Evolutionary conservation across 2,888 invertebrate genomes (phyloP), one percentile per base, ranked within the genome.

Genomic region (Cheilosia pagana): DNA sequence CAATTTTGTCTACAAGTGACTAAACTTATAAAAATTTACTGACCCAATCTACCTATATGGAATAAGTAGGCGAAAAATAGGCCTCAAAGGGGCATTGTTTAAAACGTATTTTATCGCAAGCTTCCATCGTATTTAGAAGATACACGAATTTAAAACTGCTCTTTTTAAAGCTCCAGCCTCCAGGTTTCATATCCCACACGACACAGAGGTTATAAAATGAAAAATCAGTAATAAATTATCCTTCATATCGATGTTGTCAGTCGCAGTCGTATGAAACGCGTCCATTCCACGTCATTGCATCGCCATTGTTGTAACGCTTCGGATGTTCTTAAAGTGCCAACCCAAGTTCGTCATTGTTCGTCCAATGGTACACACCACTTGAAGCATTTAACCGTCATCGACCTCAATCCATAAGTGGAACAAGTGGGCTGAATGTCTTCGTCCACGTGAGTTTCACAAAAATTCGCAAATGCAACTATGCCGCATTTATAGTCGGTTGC

Each of bases 371-470:
- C 35, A 41, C 21, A 41, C n/a, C 52, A 57, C 60, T 68, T 45
- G 50, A 57, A 19, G 25, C 50, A 55, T 14, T 71, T 78, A 50
- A 55, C 59, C 21, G 81, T 50, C 65, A 77, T 35, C 72, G 82
- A 78, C 78, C 82, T 78, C 62, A 78, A 78, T 78, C 43, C 48
- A 31, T 53, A 78, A 82, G 72, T 72, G 78, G 62, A 62, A 77
- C 67, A 77, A 81, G 81, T 79, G 67, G 68, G 35, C 43, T 43
- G 65, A 28, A 25, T 62, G 23, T 12, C 55, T 3, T 5, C 4
- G 25, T 70, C 81, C 76, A 81, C 81, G 81, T 81, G 71, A 50
- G 63, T 50, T 55, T 50, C 28, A 14, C 21, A 52, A 43, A 19
- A 55, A 31, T 55, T 4, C 35, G 45, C 52, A 50, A 57, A 39